Base-by-base conservation (phyloP, 1,140 invertebrate genomes). In the Andrena cerasifolii region DNA sequence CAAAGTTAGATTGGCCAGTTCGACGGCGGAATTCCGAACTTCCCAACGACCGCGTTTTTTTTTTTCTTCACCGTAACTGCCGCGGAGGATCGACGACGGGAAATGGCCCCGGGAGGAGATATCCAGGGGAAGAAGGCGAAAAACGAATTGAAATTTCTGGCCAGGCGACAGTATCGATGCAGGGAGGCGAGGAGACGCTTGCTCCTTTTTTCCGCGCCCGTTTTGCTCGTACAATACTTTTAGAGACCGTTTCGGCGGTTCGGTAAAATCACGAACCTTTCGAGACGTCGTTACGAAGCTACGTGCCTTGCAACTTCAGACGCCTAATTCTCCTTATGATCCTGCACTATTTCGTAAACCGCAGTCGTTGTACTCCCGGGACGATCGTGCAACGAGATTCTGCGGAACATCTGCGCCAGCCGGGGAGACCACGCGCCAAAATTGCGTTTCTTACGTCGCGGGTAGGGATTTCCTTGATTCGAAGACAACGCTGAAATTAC, bases 271-370 rank as follows among this genome's bases (percentile, higher is more conserved):
- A 86, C 84, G 84, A 83, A 86, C 84, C 78, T 86, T 86, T 86
- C 84, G 78, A 86, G 84, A 83, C 78, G 81, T 85, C 84, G 81
- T 86, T 86, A 86, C 74, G 78, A 47, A 83, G 81, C 76, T 86
- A 86, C 84, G 84, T 86, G 84, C 84, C 84, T 80, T 81, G 84
- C 84, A 78, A 86, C 83, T 86, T 85, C 80, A 86, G 84, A 82
- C 79, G 84, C 84, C 84, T 86, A 86, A 86, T 86, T 86, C 84
- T 86, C 84, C 83, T 86, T 86, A 86, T 83, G 80, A 86, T 86
- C 80, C 80, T 81, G 71, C 73, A 86, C 77, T 86, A 85, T 86
- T 86, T 86, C 83, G 84, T 83, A 86, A 86, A 85, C 84, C 84
- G 84, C 84, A 85, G 77, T 85, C 80, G 73, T 86, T 86, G 80